Conservation (phyloP, 2,113 vertebrate species). For the Amblyopsis rosae region DNA sequence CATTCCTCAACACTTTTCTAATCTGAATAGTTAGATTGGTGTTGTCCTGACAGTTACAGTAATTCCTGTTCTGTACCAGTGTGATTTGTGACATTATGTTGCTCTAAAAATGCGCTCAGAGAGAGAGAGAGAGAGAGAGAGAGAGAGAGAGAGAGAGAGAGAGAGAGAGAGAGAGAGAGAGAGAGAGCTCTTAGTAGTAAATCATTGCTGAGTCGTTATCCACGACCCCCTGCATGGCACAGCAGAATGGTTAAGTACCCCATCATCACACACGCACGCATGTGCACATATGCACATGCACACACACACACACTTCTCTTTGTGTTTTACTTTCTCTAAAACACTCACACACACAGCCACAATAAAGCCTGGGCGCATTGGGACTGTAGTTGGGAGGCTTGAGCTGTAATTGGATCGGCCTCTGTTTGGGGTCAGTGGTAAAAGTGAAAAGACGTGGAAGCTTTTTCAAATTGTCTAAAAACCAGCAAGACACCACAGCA, state of each 20-base stretch:
- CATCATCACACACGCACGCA: conserved; percentile 24
- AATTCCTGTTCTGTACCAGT: neutral
- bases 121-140: neutral
- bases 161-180: neutral
- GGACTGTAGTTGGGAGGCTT: conserved; percentile 39
- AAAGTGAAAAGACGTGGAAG: conserved; percentile 58
- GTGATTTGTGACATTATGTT: conserved; percentile 13
- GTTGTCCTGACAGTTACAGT: neutral
- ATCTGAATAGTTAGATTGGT: too few species aligned
- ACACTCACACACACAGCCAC: conserved; percentile 14
- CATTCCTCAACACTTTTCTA: too few species aligned
- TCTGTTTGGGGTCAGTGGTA: conserved; percentile 59
- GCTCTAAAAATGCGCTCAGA: conserved; percentile 44
- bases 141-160: conserved; percentile 2
- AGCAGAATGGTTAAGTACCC: conserved; percentile 33
- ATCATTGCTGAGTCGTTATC: conserved; percentile 35
- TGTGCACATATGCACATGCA: conserved; percentile 9
- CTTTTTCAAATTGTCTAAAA: conserved; percentile 52
- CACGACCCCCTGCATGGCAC: conserved; percentile 26
- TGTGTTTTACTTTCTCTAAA: neutral
- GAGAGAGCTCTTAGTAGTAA: conserved; percentile 4
- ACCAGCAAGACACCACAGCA: conserved; percentile 34
- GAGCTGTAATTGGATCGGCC: conserved; percentile 64
- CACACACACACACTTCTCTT: neutral
- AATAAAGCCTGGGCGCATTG: conserved; percentile 20